Evolutionary conservation across 2,888 invertebrate species (phyloP), one percentile per base, ranked within the genome.

Genomic region (Pomacea canaliculata): DNA sequence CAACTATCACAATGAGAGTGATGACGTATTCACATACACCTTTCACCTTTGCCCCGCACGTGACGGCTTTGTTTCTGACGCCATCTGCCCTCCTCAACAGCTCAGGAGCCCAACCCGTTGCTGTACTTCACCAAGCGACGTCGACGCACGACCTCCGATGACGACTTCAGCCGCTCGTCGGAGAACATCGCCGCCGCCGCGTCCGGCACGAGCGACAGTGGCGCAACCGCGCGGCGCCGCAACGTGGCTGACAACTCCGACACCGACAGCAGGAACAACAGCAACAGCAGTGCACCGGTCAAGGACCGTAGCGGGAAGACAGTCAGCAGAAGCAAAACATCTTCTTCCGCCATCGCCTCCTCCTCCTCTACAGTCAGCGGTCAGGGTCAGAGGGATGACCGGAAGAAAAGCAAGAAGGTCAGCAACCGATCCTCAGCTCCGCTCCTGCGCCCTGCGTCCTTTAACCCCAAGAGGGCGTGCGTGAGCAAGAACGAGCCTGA

Each of bases 71-170:
- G 37, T 5, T 37, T 37, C 37, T 37, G 37, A 37, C 37, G 37
- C 37, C 4, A 37, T 37, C 37, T 37, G 37, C 37, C 37, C 37
- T 37, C 37, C 37, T 0, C 37, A 37, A 10, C 92, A 96, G 96
- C 95, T 91, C 95, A 96, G 87, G 95, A 96, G 91, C 94, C 94
- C 3, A 96, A 96, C 90, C 95, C 96, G 8, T 90, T 96, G 27
- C 92, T 95, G 83, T 94, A 94, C 12, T 91, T 95, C 78, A 94
- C 95, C 56, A 96, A 95, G 90, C 92, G 96, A 83, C 93, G 95
- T 88, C 92, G 95, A 81, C 93, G 95, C 79, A 94, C 94, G 7
- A 84, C 81, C 4, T 87, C 89, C 5, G 89, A 87, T 63, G 84
- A 83, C 49, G 76, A 77, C 27, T 66, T 78, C n/a, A 49, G 74